These are phyloP conservation scores for Drosophila merina DNA, from an alignment of 2,888 invertebrate genomes.

Conservation along the genomic window DNA sequence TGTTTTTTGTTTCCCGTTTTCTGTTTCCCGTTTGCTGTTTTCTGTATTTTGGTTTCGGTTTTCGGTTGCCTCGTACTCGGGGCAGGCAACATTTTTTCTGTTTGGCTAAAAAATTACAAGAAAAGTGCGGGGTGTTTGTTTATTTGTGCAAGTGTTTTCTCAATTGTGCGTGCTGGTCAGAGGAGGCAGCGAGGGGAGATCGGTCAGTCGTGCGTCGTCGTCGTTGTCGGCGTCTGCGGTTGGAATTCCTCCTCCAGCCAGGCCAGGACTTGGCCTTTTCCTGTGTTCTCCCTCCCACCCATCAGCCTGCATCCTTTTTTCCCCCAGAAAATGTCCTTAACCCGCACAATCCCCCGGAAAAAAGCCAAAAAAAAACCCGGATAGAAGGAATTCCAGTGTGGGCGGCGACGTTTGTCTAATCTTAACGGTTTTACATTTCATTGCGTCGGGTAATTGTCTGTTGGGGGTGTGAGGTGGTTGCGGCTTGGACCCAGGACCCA, in stretches of 20 bases:
- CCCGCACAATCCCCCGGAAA: slow-evolving; percentile 9
- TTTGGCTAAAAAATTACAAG: slow-evolving; percentile 78
- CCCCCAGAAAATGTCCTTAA: not conserved
- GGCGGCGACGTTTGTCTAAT: slow-evolving; percentile 73
- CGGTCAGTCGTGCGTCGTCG: slow-evolving; percentile 57
- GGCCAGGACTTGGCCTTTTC: slow-evolving; percentile 6
- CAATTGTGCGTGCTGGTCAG: slow-evolving; percentile 72
- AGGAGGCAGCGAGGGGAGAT: slow-evolving; percentile 9
- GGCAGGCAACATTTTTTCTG: slow-evolving; percentile 47
- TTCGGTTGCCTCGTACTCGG: slow-evolving; percentile 19
- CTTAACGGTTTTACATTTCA: slow-evolving; percentile 82
- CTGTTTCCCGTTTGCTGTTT: slow-evolving; percentile 37
- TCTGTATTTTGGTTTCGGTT: slow-evolving; percentile 23
- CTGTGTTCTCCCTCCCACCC: slow-evolving; percentile 1
- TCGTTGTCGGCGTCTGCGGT: slow-evolving; percentile 52
- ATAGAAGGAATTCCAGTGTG: slow-evolving; percentile 9
- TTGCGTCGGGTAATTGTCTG: slow-evolving; percentile 71
- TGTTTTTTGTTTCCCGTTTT: slow-evolving; percentile 21
- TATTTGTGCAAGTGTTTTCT: slow-evolving; percentile 75
- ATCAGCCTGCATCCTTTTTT: slow-evolving; percentile 16
- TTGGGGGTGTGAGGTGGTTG: slow-evolving; percentile 2
- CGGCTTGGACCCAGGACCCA: not conserved
- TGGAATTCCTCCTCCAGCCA: slow-evolving; percentile 28
- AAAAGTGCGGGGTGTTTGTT: slow-evolving; percentile 67
- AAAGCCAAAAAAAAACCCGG: not conserved